Base-by-base conservation (phyloP, 1,140 invertebrate genomes). In the Heliconius nattereri region DNA sequence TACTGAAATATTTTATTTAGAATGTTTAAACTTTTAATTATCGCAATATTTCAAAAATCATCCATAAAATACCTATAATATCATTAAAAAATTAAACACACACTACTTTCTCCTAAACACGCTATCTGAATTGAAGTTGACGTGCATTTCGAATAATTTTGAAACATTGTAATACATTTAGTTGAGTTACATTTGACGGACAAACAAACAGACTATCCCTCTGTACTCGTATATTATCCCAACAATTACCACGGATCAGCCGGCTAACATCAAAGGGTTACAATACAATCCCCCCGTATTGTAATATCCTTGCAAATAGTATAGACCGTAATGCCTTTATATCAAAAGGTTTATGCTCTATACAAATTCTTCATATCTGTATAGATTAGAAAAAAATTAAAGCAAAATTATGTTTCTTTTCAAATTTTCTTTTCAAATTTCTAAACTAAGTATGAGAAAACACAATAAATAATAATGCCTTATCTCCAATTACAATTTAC, bases 161-260 rank as follows among this genome's bases (percentile, higher is more conserved):
- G 1, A 66, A 66, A 66, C 26, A 23, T 66, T 29, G 9, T 66
- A 66, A 57, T 23, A 57, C n/a, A 60, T 60, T 60, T 13, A 71
- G 3, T 71, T 29, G 70, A 71, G 70, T 72, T 9, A 72, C 71
- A 35, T 72, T 66, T 66, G 23, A 66, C 26, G 60, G 60, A 81
- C 81, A 78, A 73, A 82, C 84, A 84, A 83, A 82, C 81, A 85
- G 79, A 75, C 57, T 75, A 79, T 76, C 83, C 82, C 80, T 66
- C 73, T 54, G 73, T 35, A 35, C 32, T 35, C 32, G 32, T 57
- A 57, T 83, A 82, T 86, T 87, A 85, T 84, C 85, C 82, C 77
- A 78, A 84, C 83, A 87, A 85, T 87, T 87, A 85, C 86, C 75
- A 82, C 76, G 83, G 76, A 78, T 84, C 81, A 85, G 82, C 79